Conservation (phyloP, 1,140 invertebrate genomes). For the Drosophila yakuba region DNA sequence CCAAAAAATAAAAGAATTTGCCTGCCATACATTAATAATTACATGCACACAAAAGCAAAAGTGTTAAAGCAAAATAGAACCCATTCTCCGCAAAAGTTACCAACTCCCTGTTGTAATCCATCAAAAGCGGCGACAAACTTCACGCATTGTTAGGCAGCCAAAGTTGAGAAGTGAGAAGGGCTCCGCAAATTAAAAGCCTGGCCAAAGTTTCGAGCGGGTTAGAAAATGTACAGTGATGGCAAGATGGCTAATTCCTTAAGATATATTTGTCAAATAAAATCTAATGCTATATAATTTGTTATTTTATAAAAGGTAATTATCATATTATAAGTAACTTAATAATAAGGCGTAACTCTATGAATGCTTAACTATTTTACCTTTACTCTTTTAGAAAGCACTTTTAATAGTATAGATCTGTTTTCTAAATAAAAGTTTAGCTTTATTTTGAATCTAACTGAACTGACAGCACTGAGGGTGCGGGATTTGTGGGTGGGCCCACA, state of each 20-base stretch:
- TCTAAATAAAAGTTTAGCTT: no score
- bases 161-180: constrained; percentile 37
- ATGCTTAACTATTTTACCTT: no score
- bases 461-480: constrained; percentile 33
- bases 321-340: no score
- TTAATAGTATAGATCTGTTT: no score
- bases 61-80: constrained; percentile 64
- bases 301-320: no score
- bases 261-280: no score
- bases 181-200: constrained; percentile 47
- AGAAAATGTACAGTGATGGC: constrained; percentile 1
- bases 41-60: constrained; percentile 66
- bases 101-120: constrained; percentile 67
- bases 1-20: constrained; percentile 31
- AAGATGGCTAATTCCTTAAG: neutral
- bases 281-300: no score
- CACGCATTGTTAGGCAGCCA: constrained; percentile 73
- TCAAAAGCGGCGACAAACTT: constrained; percentile 80
- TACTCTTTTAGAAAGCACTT: no score
- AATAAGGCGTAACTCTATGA: no score
- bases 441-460: neutral
- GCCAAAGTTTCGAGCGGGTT: constrained; percentile 24
- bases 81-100: constrained; percentile 4
- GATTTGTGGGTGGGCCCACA: constrained; percentile 64
- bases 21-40: constrained; percentile 61